Evolutionary conservation across 2,888 invertebrate species (phyloP).

Genomic region (Apamea anceps): DNA sequence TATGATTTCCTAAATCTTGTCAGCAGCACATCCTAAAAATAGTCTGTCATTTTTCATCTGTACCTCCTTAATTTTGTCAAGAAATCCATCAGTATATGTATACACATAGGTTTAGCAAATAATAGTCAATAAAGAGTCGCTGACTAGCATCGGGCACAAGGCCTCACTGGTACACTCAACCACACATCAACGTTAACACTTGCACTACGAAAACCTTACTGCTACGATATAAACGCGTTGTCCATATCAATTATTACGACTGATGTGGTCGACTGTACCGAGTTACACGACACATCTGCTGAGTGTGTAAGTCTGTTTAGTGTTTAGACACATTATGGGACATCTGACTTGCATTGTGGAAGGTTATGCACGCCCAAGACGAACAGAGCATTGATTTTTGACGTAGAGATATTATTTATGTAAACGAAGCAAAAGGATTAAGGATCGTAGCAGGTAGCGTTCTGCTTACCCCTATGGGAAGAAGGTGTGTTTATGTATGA

Average conservation of each 20-base stretch:
- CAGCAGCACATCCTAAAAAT: background rate
- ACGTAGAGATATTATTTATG: background rate
- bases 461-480: background rate
- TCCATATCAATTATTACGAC: background rate
- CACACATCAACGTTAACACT: background rate
- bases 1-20: background rate
- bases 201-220: slow-evolving; percentile 2
- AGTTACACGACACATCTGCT: slow-evolving; percentile 54
- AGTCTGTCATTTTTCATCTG: background rate
- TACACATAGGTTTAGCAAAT: slow-evolving; percentile 57
- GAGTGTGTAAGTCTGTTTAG: slow-evolving; percentile 32
- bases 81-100: slow-evolving; percentile 17
- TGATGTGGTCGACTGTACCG: background rate
- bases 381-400: background rate
- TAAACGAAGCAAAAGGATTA: background rate
- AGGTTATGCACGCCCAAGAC: background rate
- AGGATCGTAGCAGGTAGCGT: background rate
- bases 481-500: background rate
- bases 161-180: slow-evolving; percentile 37
- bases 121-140: slow-evolving; percentile 65
- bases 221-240: background rate
- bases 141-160: slow-evolving; percentile 67
- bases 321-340: slow-evolving; percentile 35
- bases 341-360: slow-evolving; percentile 32
- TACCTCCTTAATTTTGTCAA: slow-evolving; percentile 1